Conservation (phyloP, 1,140 invertebrate species). For the Temnothorax longispinosus region DNA sequence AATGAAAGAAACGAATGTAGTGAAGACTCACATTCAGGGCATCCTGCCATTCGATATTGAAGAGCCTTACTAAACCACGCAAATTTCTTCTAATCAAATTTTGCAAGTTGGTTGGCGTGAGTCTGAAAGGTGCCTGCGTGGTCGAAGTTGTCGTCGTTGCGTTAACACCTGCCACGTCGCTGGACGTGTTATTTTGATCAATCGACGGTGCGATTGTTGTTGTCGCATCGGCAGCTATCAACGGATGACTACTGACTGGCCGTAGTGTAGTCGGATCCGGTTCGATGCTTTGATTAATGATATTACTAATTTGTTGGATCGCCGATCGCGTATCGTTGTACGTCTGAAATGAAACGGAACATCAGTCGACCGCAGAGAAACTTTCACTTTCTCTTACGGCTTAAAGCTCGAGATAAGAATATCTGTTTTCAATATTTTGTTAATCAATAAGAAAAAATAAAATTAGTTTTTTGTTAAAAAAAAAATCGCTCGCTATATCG, state of each 20-base stretch:
- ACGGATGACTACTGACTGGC: conserved; percentile 38
- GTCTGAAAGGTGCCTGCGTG: conserved; percentile 76
- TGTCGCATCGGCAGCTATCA: conserved; percentile 16
- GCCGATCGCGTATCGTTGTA: conserved; percentile 85
- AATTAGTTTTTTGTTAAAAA: neutral
- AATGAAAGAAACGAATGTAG: neutral
- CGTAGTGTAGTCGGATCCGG: conserved; percentile 76
- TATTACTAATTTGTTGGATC: conserved; percentile 80
- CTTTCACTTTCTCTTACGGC: neutral
- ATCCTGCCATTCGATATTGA: conserved; percentile 86
- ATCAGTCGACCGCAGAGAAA: neutral
- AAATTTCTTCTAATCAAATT: conserved; percentile 84
- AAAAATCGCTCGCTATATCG: neutral
- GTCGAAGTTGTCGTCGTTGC: conserved; percentile 51
- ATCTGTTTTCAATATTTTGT: neutral
- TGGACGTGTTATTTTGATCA: conserved; percentile 23
- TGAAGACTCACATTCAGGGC: conserved; percentile 83
- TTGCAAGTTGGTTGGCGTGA: conserved; percentile 79
- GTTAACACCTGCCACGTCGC: neutral
- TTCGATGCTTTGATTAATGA: conserved; percentile 80
- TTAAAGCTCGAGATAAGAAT: neutral
- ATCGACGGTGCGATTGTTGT: neutral
- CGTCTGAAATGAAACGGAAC: conserved; percentile 76
- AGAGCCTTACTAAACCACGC: conserved; percentile 83
- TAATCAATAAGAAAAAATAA: neutral